These are phyloP conservation scores for Lepilemur septentrionalis DNA, from an alignment of 2,797 vertebrate genomes.

Conservation along the genomic window DNA sequence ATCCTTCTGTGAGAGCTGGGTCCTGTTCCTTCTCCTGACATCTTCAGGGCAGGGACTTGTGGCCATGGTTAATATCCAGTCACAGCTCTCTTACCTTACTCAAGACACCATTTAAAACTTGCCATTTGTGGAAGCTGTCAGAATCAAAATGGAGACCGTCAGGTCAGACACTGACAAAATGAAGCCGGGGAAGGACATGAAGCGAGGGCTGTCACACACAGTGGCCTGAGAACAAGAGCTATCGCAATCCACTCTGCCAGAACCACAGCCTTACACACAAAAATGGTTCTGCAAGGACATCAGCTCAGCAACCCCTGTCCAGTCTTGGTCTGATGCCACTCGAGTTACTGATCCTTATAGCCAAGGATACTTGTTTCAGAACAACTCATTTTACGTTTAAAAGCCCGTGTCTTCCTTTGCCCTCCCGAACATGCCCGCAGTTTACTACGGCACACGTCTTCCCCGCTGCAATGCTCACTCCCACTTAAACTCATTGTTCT, in stretches of 20 bases:
- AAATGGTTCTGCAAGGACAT: not conserved
- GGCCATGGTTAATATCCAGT: not conserved
- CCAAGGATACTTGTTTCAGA: not conserved
- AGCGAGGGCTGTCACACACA: not conserved
- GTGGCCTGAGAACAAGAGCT: not conserved
- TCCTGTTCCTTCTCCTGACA: not conserved
- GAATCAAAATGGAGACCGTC: not conserved
- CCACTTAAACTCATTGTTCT: not conserved
- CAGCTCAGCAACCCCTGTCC: not conserved
- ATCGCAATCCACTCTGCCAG: not conserved
- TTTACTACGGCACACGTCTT: not conserved
- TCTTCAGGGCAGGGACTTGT: not conserved
- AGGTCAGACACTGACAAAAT: not conserved
- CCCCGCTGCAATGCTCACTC: not conserved
- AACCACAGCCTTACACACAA: not conserved
- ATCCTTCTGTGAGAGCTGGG: not conserved
- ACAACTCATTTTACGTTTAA: not conserved
- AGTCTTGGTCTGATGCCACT: not conserved
- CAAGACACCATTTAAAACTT: not conserved
- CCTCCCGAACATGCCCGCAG: not conserved
- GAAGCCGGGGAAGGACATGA: not conserved
- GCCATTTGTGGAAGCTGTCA: not conserved
- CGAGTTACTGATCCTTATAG: not conserved
- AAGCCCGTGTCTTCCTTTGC: not conserved
- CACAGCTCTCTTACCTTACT: not conserved